Base-by-base conservation (phyloP, 2,888 invertebrate species). In the Carcina quercana region DNA sequence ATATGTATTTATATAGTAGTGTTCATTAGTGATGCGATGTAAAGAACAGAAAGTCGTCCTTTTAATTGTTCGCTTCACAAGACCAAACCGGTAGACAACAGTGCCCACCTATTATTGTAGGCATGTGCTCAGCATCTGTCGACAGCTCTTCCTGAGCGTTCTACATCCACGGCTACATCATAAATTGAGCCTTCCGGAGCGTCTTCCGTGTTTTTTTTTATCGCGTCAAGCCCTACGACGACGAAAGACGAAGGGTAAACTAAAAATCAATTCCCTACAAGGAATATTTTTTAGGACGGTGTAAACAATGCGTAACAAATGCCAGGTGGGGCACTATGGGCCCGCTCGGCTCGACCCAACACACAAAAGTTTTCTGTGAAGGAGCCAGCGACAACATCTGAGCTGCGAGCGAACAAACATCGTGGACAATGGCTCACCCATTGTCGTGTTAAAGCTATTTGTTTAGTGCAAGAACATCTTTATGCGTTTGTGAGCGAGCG, bases 121-220 rank as follows among this genome's bases (percentile, higher is more conserved):
- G 66, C 80, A 80, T 74, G 66, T 83, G 85, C 67, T 59, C 45
- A 59, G 65, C 76, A 72, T 84, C 85, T 84, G 83, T 85, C 85
- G 67, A 59, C 78, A 59, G 49, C 47, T 60, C 69, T 70, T 80
- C 82, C 82, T 75, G 75, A 65, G 54, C 55, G 55, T 47, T 41
- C 51, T 52, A 47, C 57, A 49, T 56, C 60, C 67, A 62, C 61
- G 67, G 73, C 70, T 70, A 65, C 64, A 70, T 76, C 79, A 80
- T 79, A 83, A 79, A 79, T 74, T 59, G 70, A 74, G 59, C 71
- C 78, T 82, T 79, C 76, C 82, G 80, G 73, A 59, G 61, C 61
- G 59, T 63, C 73, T 78, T 75, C 78, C 76, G 67, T 66, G 66
- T 67, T 71, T 82, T 80, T 82, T 82, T 75, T 71, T 51, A 47